These are phyloP conservation scores for Asbolus verrucosus DNA, from an alignment of 1,140 invertebrate genomes.

Conservation along the genomic window DNA sequence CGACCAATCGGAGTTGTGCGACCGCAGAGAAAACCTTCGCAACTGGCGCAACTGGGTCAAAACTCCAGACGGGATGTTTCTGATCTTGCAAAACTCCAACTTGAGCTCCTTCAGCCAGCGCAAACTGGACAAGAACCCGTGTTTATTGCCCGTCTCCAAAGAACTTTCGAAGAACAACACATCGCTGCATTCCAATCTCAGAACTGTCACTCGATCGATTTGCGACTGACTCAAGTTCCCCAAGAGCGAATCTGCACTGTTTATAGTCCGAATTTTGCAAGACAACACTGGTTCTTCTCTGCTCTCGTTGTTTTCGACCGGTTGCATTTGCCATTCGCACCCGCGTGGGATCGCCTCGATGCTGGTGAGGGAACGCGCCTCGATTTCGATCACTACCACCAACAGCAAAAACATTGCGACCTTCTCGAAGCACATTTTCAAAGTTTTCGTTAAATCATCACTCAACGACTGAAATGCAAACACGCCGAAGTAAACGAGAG, in stretches of 20 bases:
- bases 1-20: conserved; percentile 85
- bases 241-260: conserved; percentile 76
- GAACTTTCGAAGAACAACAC: conserved; percentile 83
- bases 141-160: conserved; percentile 70
- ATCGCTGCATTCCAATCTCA: conserved; percentile 83
- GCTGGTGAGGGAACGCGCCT: conserved; percentile 63
- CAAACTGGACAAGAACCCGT: conserved; percentile 74
- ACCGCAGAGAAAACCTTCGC: conserved; percentile 76
- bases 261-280: conserved; percentile 80
- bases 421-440: conserved; percentile 20
- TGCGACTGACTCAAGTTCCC: conserved; percentile 74
- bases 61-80: conserved; percentile 76
- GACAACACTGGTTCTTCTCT: conserved; percentile 68
- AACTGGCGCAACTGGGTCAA: conserved; percentile 77
- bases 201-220: conserved; percentile 75
- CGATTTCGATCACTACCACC: conserved; percentile 51
- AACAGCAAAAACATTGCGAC: conserved; percentile 41
- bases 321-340: conserved; percentile 75
- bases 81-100: conserved; percentile 84
- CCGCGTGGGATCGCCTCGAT: conserved; percentile 71
- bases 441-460: conserved; percentile 47
- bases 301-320: conserved; percentile 67
- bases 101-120: conserved; percentile 76
- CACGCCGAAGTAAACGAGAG: conserved; percentile 3
- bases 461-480: conserved; percentile 27